Evolutionary conservation across 2,888 invertebrate genomes (phyloP), one percentile per base, ranked within the genome.

Genomic region (Desoria tigrina): DNA sequence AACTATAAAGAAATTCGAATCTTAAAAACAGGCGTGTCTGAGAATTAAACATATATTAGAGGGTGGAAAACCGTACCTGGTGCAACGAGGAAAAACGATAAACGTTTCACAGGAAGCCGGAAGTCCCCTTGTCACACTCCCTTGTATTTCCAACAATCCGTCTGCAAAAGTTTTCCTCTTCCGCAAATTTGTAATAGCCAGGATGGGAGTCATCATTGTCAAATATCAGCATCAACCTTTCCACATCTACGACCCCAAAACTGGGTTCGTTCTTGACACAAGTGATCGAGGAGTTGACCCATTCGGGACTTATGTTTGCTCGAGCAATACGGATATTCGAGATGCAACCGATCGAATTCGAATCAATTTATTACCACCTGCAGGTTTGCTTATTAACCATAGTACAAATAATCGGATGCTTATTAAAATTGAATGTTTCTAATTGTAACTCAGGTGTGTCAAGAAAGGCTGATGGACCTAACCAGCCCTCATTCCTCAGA

Each of bases 151-250:
- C 16, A 72, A 72, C 26, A 72, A 69, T 61, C 69, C 72, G 2
- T 54, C 61, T 16, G 63, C 69, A 11, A 65, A 61, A 59, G 69
- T 72, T 9, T 63, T 69, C 42, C 42, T 72, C 24, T 72, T 69
- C 37, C 69, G 69, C 51, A 72, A 69, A 42, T 68, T 63, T 23
- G 65, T 63, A 7, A 65, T 72, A 11, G 65, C 65, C 23, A 57
- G 64, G 53, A 66, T 72, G 69, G 72, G 72, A 6, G 62, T 72
- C 16, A 64, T 68, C 14, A 42, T 72, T 9, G 65, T 72, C 2
- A 72, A 72, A 37, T 72, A 69, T 27, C 72, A 72, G 32, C 69
- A 69, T 24, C 72, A 72, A 23, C 69, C 72, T 4, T 72, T 72
- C 45, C 72, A 72, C 49, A 65, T 72, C 42, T 72, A 59, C 39